phyloP scores from a whole-genome alignment of 2,888 invertebrate species.

The Allolobophora icterica region DNA sequence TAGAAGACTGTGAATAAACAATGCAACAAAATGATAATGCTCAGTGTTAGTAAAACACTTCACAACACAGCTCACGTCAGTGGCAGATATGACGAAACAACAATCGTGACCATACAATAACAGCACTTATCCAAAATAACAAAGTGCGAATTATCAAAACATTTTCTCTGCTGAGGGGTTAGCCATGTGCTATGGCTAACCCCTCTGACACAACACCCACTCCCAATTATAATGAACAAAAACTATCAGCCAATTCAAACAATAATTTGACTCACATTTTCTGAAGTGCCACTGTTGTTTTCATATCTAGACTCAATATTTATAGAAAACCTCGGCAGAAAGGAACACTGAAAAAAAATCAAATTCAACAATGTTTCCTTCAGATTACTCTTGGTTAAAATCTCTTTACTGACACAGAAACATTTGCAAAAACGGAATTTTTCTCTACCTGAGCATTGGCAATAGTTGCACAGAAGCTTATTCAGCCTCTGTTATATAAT shows the following conservation, averaged over 20 bases:
- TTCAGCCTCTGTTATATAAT: conserved; percentile 1
- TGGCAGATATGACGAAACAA: too few species aligned
- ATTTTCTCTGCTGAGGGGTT: too few species aligned
- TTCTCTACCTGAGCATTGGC: neutral
- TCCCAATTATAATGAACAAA: neutral
- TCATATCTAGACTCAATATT: conserved; percentile 88
- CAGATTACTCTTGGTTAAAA: neutral
- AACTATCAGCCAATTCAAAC: neutral
- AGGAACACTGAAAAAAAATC: conserved; percentile 77
- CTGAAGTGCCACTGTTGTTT: conserved; percentile 83
- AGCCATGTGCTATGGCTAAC: too few species aligned
- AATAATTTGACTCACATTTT: conserved; percentile 79
- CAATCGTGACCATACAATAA: too few species aligned
- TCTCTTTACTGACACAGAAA: neutral
- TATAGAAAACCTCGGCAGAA: conserved; percentile 83
- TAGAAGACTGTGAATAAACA: neutral
- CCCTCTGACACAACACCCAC: too few species aligned
- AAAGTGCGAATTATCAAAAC: too few species aligned
- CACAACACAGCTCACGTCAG: neutral
- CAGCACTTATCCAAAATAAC: too few species aligned
- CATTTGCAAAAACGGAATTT: neutral
- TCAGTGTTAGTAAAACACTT: neutral
- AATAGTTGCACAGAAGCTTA: neutral
- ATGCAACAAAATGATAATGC: neutral
- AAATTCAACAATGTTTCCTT: neutral